phyloP scores from a whole-genome alignment of 2,888 invertebrate genomes.

The Orchestes rusci region DNA sequence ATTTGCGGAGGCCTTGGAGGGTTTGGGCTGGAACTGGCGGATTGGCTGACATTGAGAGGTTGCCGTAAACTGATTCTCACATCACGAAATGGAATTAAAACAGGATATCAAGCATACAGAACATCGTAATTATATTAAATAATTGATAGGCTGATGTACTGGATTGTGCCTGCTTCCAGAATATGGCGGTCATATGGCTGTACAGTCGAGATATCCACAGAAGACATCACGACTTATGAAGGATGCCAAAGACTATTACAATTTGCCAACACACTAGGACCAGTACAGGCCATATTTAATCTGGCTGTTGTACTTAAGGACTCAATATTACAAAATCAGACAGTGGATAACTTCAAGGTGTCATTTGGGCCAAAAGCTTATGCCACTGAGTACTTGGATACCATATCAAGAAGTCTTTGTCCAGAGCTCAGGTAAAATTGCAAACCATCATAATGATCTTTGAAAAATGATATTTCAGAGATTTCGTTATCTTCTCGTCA shows the following conservation, averaged over 20 bases:
- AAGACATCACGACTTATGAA: constrained; percentile 60
- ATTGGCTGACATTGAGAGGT: constrained; percentile 79
- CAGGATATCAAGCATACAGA: constrained; percentile 66
- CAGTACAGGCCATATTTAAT: constrained; percentile 82
- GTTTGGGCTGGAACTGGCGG: constrained; percentile 81
- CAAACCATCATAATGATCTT: background rate
- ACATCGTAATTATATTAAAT: constrained; percentile 24
- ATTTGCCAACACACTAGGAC: constrained; percentile 56
- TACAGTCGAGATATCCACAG: constrained; percentile 58
- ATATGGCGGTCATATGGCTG: constrained; percentile 52
- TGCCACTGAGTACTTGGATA: constrained; percentile 75
- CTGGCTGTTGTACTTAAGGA: constrained; percentile 76
- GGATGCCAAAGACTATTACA: constrained; percentile 64
- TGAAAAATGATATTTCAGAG: constrained; percentile 38
- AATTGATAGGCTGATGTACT: no score
- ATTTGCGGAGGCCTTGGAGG: constrained; percentile 82
- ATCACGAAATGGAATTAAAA: constrained; percentile 71
- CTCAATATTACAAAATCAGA: constrained; percentile 70
- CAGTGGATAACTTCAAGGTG: constrained; percentile 56
- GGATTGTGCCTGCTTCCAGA: constrained; percentile 11
- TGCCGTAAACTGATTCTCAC: constrained; percentile 71
- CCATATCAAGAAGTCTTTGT: constrained; percentile 35
- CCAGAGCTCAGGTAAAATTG: constrained; percentile 32
- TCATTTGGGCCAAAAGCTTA: constrained; percentile 71
- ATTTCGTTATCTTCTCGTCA: constrained; percentile 89